Conservation (phyloP, 1,140 invertebrate genomes). For the Penaeus vannamei region DNA sequence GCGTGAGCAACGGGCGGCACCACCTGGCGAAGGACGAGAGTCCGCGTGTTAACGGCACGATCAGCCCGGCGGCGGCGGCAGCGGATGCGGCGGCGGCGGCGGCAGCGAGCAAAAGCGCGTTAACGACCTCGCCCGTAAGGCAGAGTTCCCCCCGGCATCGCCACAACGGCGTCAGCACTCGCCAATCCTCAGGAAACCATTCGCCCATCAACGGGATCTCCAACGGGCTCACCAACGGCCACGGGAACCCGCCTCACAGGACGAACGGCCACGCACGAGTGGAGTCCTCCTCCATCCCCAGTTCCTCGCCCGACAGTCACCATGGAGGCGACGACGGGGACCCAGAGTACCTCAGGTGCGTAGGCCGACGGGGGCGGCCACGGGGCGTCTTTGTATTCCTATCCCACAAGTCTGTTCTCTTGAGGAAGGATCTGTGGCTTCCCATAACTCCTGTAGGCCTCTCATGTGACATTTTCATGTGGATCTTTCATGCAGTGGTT, state of each 20-base stretch:
- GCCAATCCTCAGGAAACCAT: conserved; percentile 56
- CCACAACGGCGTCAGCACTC: conserved; percentile 42
- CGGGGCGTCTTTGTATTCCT: not conserved
- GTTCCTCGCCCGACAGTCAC: conserved; percentile 50
- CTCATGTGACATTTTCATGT: too few species aligned
- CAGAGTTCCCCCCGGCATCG: conserved; percentile 44
- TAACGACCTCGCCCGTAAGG: conserved; percentile 44
- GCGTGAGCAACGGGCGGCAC: too few species aligned
- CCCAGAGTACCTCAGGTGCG: conserved; percentile 41
- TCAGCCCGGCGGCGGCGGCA: too few species aligned
- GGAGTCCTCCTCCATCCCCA: conserved; percentile 21
- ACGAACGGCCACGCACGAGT: conserved; percentile 44
- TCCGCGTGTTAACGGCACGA: too few species aligned
- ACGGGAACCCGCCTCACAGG: conserved; percentile 41
- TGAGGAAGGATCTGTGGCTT: too few species aligned
- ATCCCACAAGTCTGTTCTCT: too few species aligned
- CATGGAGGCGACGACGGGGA: conserved; percentile 31
- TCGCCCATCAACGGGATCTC: conserved; percentile 54
- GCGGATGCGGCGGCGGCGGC: too few species aligned
- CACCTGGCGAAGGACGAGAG: too few species aligned
- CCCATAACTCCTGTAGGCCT: too few species aligned
- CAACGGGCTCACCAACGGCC: conserved; percentile 54
- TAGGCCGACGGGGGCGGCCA: too few species aligned
- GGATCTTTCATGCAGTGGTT: too few species aligned
- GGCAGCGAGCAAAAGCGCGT: conserved; percentile 19